These are phyloP conservation scores for Hartigia nigra DNA, from an alignment of 2,888 invertebrate species.

Conservation along the genomic window DNA sequence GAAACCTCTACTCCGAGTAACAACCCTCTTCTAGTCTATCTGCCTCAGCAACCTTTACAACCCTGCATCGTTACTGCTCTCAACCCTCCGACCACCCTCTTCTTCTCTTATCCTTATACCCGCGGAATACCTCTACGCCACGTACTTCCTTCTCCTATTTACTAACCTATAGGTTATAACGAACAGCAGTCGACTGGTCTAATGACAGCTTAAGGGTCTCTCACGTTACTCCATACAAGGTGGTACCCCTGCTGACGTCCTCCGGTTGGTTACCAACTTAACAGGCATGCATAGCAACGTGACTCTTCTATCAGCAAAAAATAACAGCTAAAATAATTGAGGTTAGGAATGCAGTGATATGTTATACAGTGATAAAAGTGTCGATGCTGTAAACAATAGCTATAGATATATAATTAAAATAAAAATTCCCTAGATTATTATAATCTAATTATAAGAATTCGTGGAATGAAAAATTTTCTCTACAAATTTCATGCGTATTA, in stretches of 20 bases:
- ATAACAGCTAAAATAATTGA: not conserved
- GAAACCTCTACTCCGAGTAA: constrained; percentile 1
- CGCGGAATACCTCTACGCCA: not conserved
- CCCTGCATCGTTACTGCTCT: constrained; percentile 8
- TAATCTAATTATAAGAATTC: no score
- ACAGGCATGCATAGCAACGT: not conserved
- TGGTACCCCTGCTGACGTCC: not conserved
- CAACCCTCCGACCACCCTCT: not conserved
- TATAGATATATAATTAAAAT: not conserved
- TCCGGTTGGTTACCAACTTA: not conserved
- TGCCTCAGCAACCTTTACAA: constrained; percentile 6
- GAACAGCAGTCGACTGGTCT: not conserved
- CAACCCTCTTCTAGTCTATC: constrained; percentile 8
- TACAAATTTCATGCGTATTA: no score
- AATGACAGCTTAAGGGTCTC: constrained; percentile 14
- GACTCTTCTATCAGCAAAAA: not conserved
- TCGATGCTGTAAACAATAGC: not conserved
- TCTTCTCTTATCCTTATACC: not conserved
- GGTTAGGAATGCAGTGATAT: not conserved
- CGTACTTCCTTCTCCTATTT: not conserved
- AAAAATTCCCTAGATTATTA: not conserved
- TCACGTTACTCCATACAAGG: not conserved
- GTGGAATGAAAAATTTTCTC: no score
- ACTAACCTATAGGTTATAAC: not conserved
- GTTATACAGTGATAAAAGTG: not conserved